These are phyloP conservation scores for Altica lythri DNA, from an alignment of 2,888 invertebrate species.

Conservation along the genomic window DNA sequence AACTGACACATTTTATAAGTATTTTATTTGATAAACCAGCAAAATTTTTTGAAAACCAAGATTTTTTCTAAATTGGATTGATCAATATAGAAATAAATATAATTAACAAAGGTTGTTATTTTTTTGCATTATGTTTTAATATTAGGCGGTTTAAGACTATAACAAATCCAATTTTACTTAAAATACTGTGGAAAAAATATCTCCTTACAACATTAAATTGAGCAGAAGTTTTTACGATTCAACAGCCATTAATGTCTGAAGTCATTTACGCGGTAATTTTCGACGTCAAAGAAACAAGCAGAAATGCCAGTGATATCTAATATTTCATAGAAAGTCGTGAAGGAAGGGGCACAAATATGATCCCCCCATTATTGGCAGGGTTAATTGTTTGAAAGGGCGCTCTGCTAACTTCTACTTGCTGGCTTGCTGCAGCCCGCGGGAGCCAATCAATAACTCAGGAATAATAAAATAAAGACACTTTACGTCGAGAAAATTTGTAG, in stretches of 20 bases:
- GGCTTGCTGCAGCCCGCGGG: constrained; percentile 42
- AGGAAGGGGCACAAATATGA: constrained; percentile 50
- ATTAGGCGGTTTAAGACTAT: no score
- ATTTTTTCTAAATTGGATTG: no score
- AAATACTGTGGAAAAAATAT: constrained; percentile 19
- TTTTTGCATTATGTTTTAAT: no score
- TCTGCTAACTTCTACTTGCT: no score
- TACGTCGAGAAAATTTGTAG: constrained; percentile 51
- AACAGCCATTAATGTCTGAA: constrained; percentile 33
- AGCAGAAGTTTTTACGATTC: constrained; percentile 30
- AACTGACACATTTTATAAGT: no score
- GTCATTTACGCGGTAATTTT: constrained; percentile 33
- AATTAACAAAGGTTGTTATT: no score
- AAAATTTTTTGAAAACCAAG: no score
- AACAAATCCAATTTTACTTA: no score
- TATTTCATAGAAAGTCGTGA: constrained; percentile 41
- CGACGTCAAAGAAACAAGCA: constrained; percentile 34
- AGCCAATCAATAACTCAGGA: constrained; percentile 50
- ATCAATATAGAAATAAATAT: no score
- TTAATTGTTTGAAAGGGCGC: constrained; percentile 57
- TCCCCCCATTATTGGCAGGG: constrained; percentile 54
- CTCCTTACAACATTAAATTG: constrained; percentile 26
- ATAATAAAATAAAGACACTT: constrained; percentile 52
- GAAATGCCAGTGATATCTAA: constrained; percentile 38
- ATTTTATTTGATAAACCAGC: no score